Evolutionary conservation across 92 coral and sea anemone genomes (phyloP).

Genomic region (Phenganax subtilis): DNA sequence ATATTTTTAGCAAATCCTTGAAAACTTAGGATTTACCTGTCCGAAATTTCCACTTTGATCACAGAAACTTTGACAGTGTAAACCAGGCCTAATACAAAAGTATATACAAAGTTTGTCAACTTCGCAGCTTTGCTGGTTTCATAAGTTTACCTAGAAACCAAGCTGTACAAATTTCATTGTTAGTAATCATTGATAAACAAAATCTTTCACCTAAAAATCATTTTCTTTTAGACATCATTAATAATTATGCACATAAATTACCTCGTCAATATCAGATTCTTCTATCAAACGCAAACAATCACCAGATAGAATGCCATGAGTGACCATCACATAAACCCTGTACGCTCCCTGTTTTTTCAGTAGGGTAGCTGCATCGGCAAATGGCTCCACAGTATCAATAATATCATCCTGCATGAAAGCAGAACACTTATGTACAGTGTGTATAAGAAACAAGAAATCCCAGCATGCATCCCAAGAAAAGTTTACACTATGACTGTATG

Average conservation of each 20-base stretch:
- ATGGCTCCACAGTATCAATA: conserved; percentile 76
- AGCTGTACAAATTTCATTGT: no score
- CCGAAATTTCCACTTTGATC: no score
- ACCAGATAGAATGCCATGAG: conserved; percentile 88
- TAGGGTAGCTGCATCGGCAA: conserved; percentile 81
- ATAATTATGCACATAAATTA: conserved; percentile 5
- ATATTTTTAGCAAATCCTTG: no score
- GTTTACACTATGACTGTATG: not conserved
- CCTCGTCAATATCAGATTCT: conserved; percentile 91
- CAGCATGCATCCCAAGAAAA: no score
- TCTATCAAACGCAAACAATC: conserved; percentile 73
- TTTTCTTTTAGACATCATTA: not conserved
- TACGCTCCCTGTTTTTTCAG: conserved; percentile 84
- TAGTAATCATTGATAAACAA: not conserved
- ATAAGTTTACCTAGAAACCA: no score
- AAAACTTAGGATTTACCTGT: no score
- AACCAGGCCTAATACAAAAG: no score
- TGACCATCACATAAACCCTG: conserved; percentile 91
- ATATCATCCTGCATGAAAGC: conserved; percentile 68
- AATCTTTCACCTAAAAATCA: not conserved
- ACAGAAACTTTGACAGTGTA: no score
- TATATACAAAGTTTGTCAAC: no score
- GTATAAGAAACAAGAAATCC: no score
- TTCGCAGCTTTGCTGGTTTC: no score
- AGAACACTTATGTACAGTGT: no score